Conservation (phyloP, 53 echinoderm and acorn worm genomes). For the Holothuria leucospilota region DNA sequence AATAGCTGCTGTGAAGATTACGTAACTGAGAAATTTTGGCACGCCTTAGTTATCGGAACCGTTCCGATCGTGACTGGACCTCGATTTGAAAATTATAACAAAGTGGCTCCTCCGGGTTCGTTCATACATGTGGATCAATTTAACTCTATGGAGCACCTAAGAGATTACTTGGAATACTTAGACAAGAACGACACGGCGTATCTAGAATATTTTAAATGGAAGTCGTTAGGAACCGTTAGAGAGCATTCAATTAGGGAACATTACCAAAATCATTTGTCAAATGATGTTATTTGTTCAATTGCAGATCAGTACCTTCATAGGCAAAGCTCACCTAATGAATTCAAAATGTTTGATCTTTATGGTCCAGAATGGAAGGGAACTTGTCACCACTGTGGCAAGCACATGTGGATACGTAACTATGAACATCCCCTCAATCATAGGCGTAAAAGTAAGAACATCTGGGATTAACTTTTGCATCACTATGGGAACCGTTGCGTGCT, state of each 20-base stretch:
- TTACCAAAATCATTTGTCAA: no score
- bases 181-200: no score
- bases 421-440: conserved; percentile 3
- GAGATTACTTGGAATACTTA: no score
- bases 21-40: conserved; percentile 25
- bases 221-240: neutral
- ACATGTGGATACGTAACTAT: conserved; percentile 8
- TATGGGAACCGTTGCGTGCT: no score
- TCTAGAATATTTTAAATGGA: neutral
- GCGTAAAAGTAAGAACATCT: neutral
- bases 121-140: no score
- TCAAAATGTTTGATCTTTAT: conserved; percentile 14
- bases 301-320: conserved; percentile 17
- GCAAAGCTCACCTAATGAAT: neutral
- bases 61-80: conserved; percentile 35
- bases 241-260: conserved; percentile 12
- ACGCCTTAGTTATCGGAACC: conserved; percentile 1
- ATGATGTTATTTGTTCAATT: neutral
- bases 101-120: no score
- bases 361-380: no score
- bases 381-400: no score
- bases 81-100: conserved; percentile 15
- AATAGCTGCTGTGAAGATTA: no score
- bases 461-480: neutral
- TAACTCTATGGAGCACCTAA: no score